Evolutionary conservation across 2,113 vertebrate genomes (phyloP).

Genomic region (Spea multiplicata): DNA sequence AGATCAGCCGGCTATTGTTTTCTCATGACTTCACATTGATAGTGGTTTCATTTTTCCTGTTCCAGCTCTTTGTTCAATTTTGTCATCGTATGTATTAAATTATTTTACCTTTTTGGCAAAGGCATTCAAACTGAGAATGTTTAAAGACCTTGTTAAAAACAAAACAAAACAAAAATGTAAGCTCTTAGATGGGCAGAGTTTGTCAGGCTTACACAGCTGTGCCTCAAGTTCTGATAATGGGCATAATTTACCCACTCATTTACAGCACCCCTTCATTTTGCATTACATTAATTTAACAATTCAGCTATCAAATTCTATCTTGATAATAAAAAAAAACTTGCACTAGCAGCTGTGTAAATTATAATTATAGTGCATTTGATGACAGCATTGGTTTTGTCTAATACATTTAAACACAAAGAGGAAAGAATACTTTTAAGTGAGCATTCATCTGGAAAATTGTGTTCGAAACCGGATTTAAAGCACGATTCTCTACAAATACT

Average conservation of each 20-base stretch:
- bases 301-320: slow-evolving; percentile 35
- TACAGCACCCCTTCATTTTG: slow-evolving; percentile 30
- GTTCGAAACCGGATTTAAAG: no score
- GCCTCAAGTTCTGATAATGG: slow-evolving; percentile 34
- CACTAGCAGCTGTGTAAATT: slow-evolving; percentile 45
- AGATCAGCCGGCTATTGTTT: slow-evolving; percentile 39
- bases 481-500: no score
- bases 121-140: slow-evolving; percentile 23
- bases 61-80: slow-evolving; percentile 33
- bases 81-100: slow-evolving; percentile 48
- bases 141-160: slow-evolving; percentile 28
- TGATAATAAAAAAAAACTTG: slow-evolving; percentile 30
- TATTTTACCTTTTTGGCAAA: slow-evolving; percentile 35
- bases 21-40: slow-evolving; percentile 30
- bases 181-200: slow-evolving; percentile 30
- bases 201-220: slow-evolving; percentile 39
- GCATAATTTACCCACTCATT: slow-evolving; percentile 14
- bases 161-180: slow-evolving; percentile 20
- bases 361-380: slow-evolving; percentile 11
- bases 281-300: slow-evolving; percentile 46
- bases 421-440: neutral
- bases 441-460: no score
- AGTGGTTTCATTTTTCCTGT: slow-evolving; percentile 37
- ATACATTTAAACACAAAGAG: slow-evolving; percentile 9
- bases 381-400: slow-evolving; percentile 25